phyloP scores from a whole-genome alignment of 2,113 vertebrate genomes.

The Amphiprion ocellaris region DNA sequence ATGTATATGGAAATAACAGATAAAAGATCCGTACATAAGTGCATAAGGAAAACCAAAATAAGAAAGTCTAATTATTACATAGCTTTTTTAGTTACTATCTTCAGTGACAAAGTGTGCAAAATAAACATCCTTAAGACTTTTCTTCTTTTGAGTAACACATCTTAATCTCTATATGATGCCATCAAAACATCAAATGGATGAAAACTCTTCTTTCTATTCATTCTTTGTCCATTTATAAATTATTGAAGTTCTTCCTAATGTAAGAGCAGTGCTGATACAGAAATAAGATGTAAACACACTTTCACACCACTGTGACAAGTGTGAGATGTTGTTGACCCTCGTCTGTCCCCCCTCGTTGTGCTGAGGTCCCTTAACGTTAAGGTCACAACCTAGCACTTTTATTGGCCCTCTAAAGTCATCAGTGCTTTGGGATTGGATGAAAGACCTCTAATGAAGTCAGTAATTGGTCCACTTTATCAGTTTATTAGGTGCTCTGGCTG shows the following conservation, averaged over 20 bases:
- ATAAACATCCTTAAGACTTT: too few species aligned
- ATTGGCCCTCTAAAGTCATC: constrained; percentile 83
- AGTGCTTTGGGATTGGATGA: constrained; percentile 76
- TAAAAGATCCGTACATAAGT: too few species aligned
- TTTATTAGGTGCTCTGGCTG: constrained; percentile 77
- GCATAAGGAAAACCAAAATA: too few species aligned
- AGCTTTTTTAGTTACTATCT: too few species aligned
- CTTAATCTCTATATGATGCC: too few species aligned
- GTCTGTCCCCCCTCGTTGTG: constrained; percentile 71
- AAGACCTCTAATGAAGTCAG: constrained; percentile 82
- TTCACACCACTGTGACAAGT: constrained; percentile 73
- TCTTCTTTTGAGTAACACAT: too few species aligned
- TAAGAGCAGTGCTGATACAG: background rate
- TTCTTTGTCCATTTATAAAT: too few species aligned
- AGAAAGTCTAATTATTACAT: too few species aligned
- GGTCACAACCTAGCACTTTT: constrained; percentile 79
- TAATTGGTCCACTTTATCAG: constrained; percentile 82
- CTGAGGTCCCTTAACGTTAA: constrained; percentile 65
- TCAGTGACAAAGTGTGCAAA: too few species aligned
- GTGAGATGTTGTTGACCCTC: constrained; percentile 79
- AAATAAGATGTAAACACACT: constrained; percentile 70
- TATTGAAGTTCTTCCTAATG: background rate
- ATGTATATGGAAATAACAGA: too few species aligned
- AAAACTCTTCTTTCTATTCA: too few species aligned
- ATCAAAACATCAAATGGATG: too few species aligned